Percentiles rank a stretch among this genome's conserved stretches.
phyloP scores from a whole-genome alignment of 2,797 vertebrate genomes.

The Siniperca obscura region DNA sequence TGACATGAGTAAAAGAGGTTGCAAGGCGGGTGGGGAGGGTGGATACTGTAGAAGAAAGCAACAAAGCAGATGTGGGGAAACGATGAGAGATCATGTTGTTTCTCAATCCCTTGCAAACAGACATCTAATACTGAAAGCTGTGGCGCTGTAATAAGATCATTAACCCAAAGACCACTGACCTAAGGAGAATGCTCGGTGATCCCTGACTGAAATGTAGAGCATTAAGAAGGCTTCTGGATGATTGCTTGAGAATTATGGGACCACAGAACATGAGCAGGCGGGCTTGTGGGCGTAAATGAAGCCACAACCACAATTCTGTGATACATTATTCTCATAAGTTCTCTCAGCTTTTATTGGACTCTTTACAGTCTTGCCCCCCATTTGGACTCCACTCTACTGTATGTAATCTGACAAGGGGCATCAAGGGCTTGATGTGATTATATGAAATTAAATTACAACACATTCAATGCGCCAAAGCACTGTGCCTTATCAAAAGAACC shows the following conservation, averaged over 20 bases:
- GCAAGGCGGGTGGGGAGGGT: neutral
- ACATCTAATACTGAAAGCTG: constrained; percentile 45
- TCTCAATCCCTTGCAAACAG: constrained; percentile 46
- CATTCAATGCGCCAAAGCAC: constrained; percentile 55
- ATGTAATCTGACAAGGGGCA: constrained; percentile 69
- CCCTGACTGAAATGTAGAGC: constrained; percentile 54
- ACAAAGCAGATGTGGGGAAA: constrained; percentile 28
- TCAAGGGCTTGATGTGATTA: constrained; percentile 68
- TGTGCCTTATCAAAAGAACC: constrained; percentile 59
- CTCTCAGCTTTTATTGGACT: constrained; percentile 69
- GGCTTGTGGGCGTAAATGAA: constrained; percentile 66
- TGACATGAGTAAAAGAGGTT: neutral
- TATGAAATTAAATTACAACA: constrained; percentile 72
- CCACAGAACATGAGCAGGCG: constrained; percentile 42
- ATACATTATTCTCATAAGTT: constrained; percentile 73
- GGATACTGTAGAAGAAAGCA: neutral
- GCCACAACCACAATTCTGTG: constrained; percentile 51
- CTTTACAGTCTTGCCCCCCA: constrained; percentile 56
- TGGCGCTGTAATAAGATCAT: constrained; percentile 71
- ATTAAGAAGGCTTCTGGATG: constrained; percentile 72
- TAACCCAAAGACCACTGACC: constrained; percentile 73
- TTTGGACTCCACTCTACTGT: constrained; percentile 50
- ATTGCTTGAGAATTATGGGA: constrained; percentile 70
- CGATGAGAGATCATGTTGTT: constrained; percentile 21
- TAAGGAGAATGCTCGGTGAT: constrained; percentile 65